phyloP scores from a whole-genome alignment of 2,113 vertebrate species.

The Perccottus glenii region DNA sequence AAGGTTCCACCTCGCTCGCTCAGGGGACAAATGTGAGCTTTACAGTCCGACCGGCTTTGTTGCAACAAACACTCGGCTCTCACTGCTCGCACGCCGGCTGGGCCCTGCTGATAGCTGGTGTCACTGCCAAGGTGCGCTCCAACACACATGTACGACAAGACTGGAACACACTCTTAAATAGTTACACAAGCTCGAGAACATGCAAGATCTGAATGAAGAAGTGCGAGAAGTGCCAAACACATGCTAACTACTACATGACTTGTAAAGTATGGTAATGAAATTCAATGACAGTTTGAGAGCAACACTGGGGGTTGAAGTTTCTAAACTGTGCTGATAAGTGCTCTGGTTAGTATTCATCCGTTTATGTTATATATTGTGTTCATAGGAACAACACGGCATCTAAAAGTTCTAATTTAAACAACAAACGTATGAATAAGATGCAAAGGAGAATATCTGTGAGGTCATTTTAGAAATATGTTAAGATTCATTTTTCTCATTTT shows the following conservation, averaged over 20 bases:
- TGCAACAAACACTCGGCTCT: slow-evolving; percentile 52
- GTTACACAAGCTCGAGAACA: slow-evolving; percentile 48
- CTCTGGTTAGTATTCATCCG: background rate
- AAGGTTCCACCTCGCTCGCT: slow-evolving; percentile 58
- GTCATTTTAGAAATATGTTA: too few relatives aligned
- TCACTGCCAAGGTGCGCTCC: slow-evolving; percentile 63
- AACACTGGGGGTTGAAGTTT: background rate
- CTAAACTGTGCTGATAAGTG: background rate
- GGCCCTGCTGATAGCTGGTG: slow-evolving; percentile 60
- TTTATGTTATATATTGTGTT: too few relatives aligned
- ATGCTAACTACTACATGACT: slow-evolving; percentile 36
- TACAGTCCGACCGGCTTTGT: slow-evolving; percentile 64
- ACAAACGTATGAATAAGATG: too few relatives aligned
- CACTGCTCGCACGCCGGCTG: slow-evolving; percentile 66
- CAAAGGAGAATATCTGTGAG: too few relatives aligned
- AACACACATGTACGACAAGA: slow-evolving; percentile 46
- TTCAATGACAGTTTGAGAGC: slow-evolving; percentile 13
- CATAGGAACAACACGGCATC: too few relatives aligned
- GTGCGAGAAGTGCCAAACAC: slow-evolving; percentile 56
- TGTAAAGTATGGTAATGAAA: slow-evolving; percentile 10
- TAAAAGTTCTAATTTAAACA: too few relatives aligned
- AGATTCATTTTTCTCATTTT: too few relatives aligned
- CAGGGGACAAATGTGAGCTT: slow-evolving; percentile 58
- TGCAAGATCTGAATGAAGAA: slow-evolving; percentile 41
- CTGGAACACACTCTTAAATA: slow-evolving; percentile 14